phyloP scores from a whole-genome alignment of 92 coral and sea anemone genomes.

The Parazoanthus darwini region DNA sequence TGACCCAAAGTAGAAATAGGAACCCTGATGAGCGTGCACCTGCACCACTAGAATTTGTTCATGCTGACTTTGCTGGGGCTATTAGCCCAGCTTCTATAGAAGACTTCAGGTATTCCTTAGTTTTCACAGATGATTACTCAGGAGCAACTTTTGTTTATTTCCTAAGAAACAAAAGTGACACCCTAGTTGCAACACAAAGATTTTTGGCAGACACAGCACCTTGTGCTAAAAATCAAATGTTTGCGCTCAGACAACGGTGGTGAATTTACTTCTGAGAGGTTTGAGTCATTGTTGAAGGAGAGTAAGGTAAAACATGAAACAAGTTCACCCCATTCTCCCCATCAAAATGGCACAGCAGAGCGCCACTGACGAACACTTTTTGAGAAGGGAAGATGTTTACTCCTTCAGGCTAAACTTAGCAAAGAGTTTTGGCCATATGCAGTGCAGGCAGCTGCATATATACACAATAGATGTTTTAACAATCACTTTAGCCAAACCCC shows the following conservation, averaged over 20 bases:
- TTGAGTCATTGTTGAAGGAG: constrained; percentile 29
- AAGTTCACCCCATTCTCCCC: constrained; percentile 54
- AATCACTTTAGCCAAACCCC: constrained; percentile 50
- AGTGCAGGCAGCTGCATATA: constrained; percentile 56
- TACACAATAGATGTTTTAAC: constrained; percentile 48
- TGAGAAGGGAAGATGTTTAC: constrained; percentile 52
- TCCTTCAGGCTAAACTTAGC: constrained; percentile 26
- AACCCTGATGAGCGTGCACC: constrained; percentile 58
- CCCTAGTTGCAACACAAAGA: constrained; percentile 47
- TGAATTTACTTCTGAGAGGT: constrained; percentile 30
- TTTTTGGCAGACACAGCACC: constrained; percentile 58
- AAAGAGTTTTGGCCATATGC: constrained; percentile 59
- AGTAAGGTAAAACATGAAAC: constrained; percentile 40
- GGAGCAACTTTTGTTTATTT: constrained; percentile 43
- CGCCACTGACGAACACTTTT: constrained; percentile 39
- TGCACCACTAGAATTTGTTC: constrained; percentile 55
- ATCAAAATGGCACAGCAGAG: constrained; percentile 62
- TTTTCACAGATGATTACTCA: constrained; percentile 54
- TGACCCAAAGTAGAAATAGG: constrained; percentile 55
- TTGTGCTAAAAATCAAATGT: constrained; percentile 32
- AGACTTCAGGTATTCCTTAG: constrained; percentile 18
- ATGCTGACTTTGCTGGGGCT: constrained; percentile 58
- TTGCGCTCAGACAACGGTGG: constrained; percentile 43
- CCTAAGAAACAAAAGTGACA: constrained; percentile 48
- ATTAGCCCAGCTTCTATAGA: constrained; percentile 28